phyloP scores from a whole-genome alignment of 2,113 vertebrate genomes.

The Xenopus laevis region DNA sequence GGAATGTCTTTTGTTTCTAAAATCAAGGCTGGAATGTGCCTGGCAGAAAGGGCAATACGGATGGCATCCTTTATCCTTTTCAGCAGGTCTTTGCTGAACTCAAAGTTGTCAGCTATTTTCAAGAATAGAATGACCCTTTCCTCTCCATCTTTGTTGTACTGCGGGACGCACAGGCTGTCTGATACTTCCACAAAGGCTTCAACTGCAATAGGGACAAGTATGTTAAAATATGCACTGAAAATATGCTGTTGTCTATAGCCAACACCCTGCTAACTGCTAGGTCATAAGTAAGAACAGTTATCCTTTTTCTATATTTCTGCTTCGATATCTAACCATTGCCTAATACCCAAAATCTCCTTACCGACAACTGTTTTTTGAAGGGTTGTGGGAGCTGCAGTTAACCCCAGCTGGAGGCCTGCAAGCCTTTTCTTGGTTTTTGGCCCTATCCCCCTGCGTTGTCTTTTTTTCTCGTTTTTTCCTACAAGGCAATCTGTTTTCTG shows the following conservation, averaged over 20 bases:
- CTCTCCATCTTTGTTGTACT: slow-evolving; percentile 84
- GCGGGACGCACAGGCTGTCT: slow-evolving; percentile 90
- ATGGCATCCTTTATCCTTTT: slow-evolving; percentile 73
- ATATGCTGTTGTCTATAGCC: background rate
- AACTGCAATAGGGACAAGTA: slow-evolving; percentile 61
- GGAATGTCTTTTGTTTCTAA: slow-evolving; percentile 90
- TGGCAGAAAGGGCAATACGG: slow-evolving; percentile 78
- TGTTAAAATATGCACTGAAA: background rate
- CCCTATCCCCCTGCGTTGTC: no score
- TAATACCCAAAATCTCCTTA: no score
- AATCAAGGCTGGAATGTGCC: slow-evolving; percentile 86
- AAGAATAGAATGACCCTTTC: slow-evolving; percentile 91
- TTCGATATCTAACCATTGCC: no score
- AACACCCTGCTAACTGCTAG: background rate
- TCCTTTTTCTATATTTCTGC: no score
- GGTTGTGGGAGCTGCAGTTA: no score
- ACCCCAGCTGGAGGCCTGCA: no score
- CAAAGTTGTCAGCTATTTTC: slow-evolving; percentile 78
- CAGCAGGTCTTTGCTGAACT: slow-evolving; percentile 71
- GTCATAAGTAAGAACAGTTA: background rate
- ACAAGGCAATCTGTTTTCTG: no score
- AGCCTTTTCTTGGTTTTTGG: no score
- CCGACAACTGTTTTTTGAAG: no score
- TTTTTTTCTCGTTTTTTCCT: no score
- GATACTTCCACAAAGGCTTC: slow-evolving; percentile 92